Evolutionary conservation across 2,797 vertebrate species (phyloP).

Genomic region (Eulemur coronatus): DNA sequence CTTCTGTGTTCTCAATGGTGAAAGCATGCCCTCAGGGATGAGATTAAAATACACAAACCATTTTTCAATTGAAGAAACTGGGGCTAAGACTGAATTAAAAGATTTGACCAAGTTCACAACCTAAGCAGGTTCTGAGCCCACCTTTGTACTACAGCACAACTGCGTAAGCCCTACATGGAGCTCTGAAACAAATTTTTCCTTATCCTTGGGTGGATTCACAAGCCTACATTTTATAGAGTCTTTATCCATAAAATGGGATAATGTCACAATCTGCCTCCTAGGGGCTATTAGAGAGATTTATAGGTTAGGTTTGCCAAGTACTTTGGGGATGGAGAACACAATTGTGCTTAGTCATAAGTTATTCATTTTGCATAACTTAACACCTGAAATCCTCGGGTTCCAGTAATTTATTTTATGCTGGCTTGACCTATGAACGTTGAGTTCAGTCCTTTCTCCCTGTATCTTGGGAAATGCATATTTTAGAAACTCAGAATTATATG

Average conservation of each 20-base stretch:
- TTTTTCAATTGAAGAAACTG: constrained; percentile 10
- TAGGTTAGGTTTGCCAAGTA: not conserved
- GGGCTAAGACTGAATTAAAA: not conserved
- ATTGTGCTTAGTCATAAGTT: not conserved
- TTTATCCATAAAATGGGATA: constrained; percentile 67
- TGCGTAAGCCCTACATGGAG: not conserved
- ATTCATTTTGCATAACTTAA: constrained; percentile 14
- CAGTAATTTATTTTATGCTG: not conserved
- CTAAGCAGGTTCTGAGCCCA: not conserved
- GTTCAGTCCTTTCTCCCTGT: not conserved
- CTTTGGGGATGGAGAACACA: not conserved
- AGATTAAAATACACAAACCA: constrained; percentile 5
- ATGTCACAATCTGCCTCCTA: constrained; percentile 41
- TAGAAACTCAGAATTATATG: constrained; percentile 52
- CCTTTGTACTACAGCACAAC: not conserved
- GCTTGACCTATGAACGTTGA: not conserved
- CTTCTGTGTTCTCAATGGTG: not conserved
- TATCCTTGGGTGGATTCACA: constrained; percentile 8
- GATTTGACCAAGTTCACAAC: not conserved
- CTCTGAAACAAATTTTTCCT: not conserved
- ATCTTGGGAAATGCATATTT: not conserved
- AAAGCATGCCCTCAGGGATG: not conserved
- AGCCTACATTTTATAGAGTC: constrained; percentile 28
- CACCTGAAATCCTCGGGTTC: not conserved
- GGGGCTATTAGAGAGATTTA: constrained; percentile 50